Evolutionary conservation across 2,797 vertebrate species (phyloP), one percentile per base, ranked within the genome.

Genomic region (Sphenodon punctatus): DNA sequence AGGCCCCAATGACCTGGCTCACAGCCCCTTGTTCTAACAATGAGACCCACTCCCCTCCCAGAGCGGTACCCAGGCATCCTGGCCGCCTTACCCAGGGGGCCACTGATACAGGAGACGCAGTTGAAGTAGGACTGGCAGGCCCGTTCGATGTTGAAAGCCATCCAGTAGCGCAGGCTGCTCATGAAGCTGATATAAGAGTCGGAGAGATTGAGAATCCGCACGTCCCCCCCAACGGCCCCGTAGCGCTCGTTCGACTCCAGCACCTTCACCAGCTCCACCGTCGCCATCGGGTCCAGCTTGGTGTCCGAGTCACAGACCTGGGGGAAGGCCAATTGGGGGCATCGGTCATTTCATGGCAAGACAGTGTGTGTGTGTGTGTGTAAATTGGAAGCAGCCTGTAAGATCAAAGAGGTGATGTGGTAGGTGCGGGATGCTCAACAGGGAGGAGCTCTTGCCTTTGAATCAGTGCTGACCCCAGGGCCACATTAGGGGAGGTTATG

Each of bases 241-340:
- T 97, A 97, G 23, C 76, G 94, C 34, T 90, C 78, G 67, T 97
- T 93, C 41, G 96, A 97, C 16, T 98, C 97, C 88, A 98, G 87
- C 61, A 98, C 97, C 84, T 95, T 97, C 59, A 96, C 96, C 76
- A 98, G 94, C 91, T 98, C 97, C 70, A 97, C 48, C 1, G 97
- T 97, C 5, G 97, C 97, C 91, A 95, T 69, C 10, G 96, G 82
- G 86, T 98, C 97, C 92, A 98, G 88, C 87, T 97, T 97, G 2
- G 97, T 98, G 90, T 98, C 97, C 0, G 97, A 98, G 89, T 98
- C 97, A 76, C 97, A 98, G 41, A 98, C 97, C 97, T 98, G 72
- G 39, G n/a, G 15, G n/a, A 41, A 78, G 70, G 39, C 3, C 22
- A 20, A 67, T 23, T 22, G 19, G 23, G 19, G 16, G 23, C 10